A percentile compares a stretch with the other conserved stretches of the same genome.
These are phyloP conservation scores for Mimas tiliae DNA, from an alignment of 2,888 invertebrate species.

Conservation along the genomic window DNA sequence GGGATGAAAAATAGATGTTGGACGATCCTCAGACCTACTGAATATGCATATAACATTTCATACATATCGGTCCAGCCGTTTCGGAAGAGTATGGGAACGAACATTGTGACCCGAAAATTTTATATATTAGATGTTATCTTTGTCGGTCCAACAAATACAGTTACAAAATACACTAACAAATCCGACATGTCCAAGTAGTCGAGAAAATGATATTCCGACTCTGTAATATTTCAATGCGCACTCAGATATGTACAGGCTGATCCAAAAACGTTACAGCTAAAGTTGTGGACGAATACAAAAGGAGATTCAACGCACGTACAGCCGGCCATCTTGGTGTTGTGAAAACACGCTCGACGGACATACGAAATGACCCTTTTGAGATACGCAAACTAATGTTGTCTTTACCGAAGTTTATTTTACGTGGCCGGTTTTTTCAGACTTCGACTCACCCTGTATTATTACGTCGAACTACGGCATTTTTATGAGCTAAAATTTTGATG, in stretches of 20 bases:
- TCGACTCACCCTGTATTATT: conserved; percentile 8
- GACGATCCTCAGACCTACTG: too few relatives aligned
- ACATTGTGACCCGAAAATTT: too few relatives aligned
- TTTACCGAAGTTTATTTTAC: conserved; percentile 38
- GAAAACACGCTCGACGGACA: conserved; percentile 53
- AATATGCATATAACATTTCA: too few relatives aligned
- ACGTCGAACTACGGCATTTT: background rate
- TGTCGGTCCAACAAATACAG: too few relatives aligned
- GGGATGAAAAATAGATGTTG: too few relatives aligned
- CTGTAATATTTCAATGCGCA: conserved; percentile 50
- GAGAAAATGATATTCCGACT: conserved; percentile 19
- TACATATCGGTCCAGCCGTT: too few relatives aligned
- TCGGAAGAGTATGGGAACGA: too few relatives aligned
- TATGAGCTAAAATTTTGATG: too few relatives aligned
- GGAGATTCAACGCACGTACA: conserved; percentile 58
- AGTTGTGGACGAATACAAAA: background rate
- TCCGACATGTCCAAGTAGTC: conserved; percentile 6
- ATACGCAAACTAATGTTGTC: conserved; percentile 49
- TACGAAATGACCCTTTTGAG: conserved; percentile 50
- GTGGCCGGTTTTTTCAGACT: conserved; percentile 35
- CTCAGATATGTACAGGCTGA: conserved; percentile 52
- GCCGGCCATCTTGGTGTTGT: conserved; percentile 56
- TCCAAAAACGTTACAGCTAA: conserved; percentile 48
- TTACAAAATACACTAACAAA: too few relatives aligned
- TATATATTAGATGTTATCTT: too few relatives aligned